phyloP scores from a whole-genome alignment of 2,888 invertebrate species.

The Ormyrus labotus region DNA sequence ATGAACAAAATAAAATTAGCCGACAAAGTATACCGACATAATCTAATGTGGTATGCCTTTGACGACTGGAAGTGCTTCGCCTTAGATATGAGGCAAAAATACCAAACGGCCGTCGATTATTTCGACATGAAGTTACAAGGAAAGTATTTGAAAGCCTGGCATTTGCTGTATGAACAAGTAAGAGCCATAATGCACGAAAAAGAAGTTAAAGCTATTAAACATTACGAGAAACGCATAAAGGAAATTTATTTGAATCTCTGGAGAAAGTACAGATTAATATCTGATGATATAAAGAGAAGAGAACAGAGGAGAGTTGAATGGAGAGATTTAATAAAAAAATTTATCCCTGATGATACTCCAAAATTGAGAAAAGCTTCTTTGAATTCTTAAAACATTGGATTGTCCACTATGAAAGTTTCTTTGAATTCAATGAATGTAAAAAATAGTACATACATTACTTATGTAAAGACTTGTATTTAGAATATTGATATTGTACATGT shows the following conservation, averaged over 20 bases:
- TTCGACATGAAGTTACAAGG: conserved; percentile 81
- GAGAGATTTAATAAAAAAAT: conserved; percentile 68
- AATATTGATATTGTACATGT: conserved; percentile 25
- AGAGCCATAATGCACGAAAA: conserved; percentile 68
- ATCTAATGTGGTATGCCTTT: conserved; percentile 63
- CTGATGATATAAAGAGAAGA: conserved; percentile 66
- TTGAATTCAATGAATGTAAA: conserved; percentile 50
- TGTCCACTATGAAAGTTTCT: background rate
- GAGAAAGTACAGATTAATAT: conserved; percentile 65
- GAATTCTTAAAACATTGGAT: background rate
- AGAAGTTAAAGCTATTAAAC: conserved; percentile 59
- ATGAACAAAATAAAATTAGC: conserved; percentile 62
- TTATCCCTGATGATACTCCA: conserved; percentile 69
- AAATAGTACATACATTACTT: background rate
- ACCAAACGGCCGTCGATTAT: conserved; percentile 85
- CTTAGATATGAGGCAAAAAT: conserved; percentile 74
- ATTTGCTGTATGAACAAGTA: conserved; percentile 74
- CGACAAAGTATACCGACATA: conserved; percentile 61
- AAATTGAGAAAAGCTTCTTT: conserved; percentile 54
- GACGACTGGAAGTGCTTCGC: conserved; percentile 62
- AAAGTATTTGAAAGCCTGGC: conserved; percentile 77
- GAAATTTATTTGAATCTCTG: conserved; percentile 64
- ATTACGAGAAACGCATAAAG: conserved; percentile 62
- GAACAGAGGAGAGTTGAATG: conserved; percentile 68
- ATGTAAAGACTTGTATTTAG: conserved; percentile 35